phyloP scores from a whole-genome alignment of 2,888 invertebrate genomes.

The Schizotus pectinicornis region DNA sequence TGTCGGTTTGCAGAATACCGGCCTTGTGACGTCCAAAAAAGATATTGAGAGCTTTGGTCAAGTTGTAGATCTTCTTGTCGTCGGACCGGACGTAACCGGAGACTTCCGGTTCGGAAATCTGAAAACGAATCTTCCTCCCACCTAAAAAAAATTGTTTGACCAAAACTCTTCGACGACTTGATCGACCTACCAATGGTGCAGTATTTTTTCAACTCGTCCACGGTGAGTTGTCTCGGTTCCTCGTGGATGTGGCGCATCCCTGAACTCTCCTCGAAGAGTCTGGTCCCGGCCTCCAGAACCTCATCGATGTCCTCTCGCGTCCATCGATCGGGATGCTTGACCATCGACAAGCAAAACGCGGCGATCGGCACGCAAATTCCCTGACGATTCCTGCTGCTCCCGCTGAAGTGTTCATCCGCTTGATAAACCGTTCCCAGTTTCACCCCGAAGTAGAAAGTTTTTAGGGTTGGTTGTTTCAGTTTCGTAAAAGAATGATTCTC shows the following conservation, averaged over 20 bases:
- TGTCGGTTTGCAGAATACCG: constrained; percentile 59
- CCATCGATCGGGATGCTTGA: constrained; percentile 68
- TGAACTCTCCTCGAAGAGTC: constrained; percentile 56
- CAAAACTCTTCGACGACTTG: no score
- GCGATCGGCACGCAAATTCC: constrained; percentile 66
- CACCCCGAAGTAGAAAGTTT: constrained; percentile 54
- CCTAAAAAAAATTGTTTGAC: constrained; percentile 42
- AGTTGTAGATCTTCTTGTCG: constrained; percentile 52
- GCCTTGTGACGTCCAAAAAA: constrained; percentile 64
- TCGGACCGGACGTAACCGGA: constrained; percentile 52
- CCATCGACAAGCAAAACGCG: constrained; percentile 65
- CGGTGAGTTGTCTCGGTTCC: constrained; percentile 44
- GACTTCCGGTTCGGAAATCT: constrained; percentile 53
- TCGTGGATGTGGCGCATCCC: constrained; percentile 48
- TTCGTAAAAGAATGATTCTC: constrained; percentile 57
- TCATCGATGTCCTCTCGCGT: constrained; percentile 66
- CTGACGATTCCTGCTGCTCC: constrained; percentile 55
- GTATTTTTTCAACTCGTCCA: constrained; percentile 60
- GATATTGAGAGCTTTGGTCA: constrained; percentile 63
- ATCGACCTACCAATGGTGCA: constrained; percentile 48
- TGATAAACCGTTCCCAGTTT: constrained; percentile 53
- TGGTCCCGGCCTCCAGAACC: constrained; percentile 63
- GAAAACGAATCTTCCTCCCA: constrained; percentile 56
- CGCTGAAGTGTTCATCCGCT: constrained; percentile 48
- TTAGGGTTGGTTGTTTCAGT: constrained; percentile 48